Evolutionary conservation across 2,888 invertebrate genomes (phyloP), one percentile per base, ranked within the genome.

Genomic region (Leptothorax acervorum): DNA sequence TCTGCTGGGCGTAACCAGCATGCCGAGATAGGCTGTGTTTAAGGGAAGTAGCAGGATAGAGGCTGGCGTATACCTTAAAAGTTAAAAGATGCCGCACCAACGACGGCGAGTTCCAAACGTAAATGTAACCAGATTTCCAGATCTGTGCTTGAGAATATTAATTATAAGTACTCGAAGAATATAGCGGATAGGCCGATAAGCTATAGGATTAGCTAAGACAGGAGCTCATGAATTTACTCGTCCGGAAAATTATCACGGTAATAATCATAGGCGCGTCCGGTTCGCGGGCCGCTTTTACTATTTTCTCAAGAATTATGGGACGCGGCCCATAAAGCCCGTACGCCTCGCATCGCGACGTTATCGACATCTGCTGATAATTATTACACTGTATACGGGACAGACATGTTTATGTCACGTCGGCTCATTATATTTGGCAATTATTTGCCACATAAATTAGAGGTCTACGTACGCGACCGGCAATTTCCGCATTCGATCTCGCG

Each of bases 401-500:
- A 62, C 48, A 68, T 60, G 63, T 83, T 83, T 68, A 83, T 51
- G 63, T 63, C 51, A 70, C 70, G 68, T 23, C 53, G 51, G 53
- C 82, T 66, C 76, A 65, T 83, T 73, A 73, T 73, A 63, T 78
- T 83, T 70, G 66, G 73, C 66, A 76, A 71, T 81, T 79, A 83
- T 66, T 65, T 71, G 51, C 28, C 68, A 48, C 31, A 28, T 78
- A 78, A 86, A 82, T 86, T 78, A 28, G n/a, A 18, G 48, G 48
- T 62, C 2, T 70, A 31, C 28, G 53, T 71, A 74, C 28, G 63
- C 42, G 57, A 11, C 74, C 11, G 78, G 83, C 68, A 60, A 55
- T 83, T 87, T 88, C 87, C 85, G 82, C 75, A 78, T 84, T 84
- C 68, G 73, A 83, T 75, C 55, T 35, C 28, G 23, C 9, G 66